Percentiles rank a stretch among this genome's conserved stretches.
phyloP scores from a whole-genome alignment of 2,797 vertebrate species.

The Capromys pilorides region DNA sequence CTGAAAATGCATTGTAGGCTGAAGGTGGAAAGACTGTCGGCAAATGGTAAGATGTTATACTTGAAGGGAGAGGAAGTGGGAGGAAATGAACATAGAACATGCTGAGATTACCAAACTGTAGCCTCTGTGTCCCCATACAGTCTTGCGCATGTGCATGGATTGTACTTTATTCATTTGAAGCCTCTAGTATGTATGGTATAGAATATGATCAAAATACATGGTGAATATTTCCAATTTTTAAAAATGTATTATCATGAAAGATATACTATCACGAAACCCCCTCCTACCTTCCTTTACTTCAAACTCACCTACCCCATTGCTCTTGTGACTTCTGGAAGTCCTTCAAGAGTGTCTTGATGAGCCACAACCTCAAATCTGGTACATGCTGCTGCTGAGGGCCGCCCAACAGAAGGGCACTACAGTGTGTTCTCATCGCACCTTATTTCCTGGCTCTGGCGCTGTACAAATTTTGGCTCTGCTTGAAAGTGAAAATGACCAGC shows the following conservation, averaged over 20 bases:
- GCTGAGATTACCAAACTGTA: not conserved
- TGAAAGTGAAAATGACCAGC: not conserved
- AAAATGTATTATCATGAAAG: not conserved
- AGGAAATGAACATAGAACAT: not conserved
- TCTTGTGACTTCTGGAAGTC: not conserved
- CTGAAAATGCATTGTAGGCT: not conserved
- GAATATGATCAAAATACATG: not conserved
- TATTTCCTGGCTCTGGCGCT: not conserved
- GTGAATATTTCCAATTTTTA: not conserved
- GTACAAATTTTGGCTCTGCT: not conserved
- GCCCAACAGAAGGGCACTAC: not conserved
- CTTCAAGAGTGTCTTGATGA: not conserved
- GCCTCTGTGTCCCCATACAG: not conserved
- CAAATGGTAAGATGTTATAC: not conserved
- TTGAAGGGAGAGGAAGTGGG: not conserved
- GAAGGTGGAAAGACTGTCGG: constrained; percentile 7
- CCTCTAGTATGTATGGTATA: not conserved
- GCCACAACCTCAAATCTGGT: not conserved
- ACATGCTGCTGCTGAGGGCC: not conserved
- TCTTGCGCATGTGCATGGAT: not conserved
- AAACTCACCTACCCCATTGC: not conserved
- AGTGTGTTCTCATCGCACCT: not conserved
- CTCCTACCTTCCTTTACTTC: not conserved
- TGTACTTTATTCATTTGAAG: not conserved
- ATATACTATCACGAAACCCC: not conserved